A percentile compares a stretch with the other conserved stretches of the same genome.
Conservation (phyloP, 2,797 vertebrate genomes). For the Kryptopterus vitreolus region DNA sequence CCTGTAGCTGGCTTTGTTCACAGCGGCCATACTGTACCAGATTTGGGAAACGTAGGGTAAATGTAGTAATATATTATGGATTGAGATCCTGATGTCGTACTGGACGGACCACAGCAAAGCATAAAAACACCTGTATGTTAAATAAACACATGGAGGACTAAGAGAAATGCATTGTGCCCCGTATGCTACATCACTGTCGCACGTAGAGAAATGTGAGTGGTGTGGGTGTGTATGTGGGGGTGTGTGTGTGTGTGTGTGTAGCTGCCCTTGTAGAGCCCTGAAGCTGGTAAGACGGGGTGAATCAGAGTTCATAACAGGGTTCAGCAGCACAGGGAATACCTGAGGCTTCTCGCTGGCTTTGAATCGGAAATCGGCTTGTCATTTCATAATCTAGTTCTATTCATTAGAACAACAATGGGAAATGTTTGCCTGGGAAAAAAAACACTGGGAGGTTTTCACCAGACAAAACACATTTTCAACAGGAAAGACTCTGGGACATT, state of each 20-base stretch:
- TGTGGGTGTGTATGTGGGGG: slow-evolving; percentile 11
- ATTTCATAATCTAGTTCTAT: background rate
- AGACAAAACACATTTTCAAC: no score
- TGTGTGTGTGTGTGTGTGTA: slow-evolving; percentile 20
- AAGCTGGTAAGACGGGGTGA: slow-evolving; percentile 38
- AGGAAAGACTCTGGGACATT: no score
- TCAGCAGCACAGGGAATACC: slow-evolving; percentile 33
- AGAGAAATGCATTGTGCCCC: background rate
- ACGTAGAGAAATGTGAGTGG: slow-evolving; percentile 16
- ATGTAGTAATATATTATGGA: background rate
- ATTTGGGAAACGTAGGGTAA: no score
- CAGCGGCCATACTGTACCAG: no score
- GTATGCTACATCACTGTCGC: slow-evolving; percentile 39
- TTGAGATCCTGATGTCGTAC: background rate
- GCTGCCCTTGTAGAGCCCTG: slow-evolving; percentile 38
- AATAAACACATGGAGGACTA: slow-evolving; percentile 14
- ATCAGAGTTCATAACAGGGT: slow-evolving; percentile 37
- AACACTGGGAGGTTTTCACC: no score
- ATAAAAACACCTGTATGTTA: slow-evolving; percentile 2
- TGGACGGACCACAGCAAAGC: background rate
- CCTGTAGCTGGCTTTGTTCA: no score
- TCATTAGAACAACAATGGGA: background rate
- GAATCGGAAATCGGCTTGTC: background rate
- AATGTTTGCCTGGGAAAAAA: no score
- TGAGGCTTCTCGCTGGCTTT: slow-evolving; percentile 14